Conservation (phyloP, 2,888 invertebrate genomes). For the Megamerina dolium region DNA sequence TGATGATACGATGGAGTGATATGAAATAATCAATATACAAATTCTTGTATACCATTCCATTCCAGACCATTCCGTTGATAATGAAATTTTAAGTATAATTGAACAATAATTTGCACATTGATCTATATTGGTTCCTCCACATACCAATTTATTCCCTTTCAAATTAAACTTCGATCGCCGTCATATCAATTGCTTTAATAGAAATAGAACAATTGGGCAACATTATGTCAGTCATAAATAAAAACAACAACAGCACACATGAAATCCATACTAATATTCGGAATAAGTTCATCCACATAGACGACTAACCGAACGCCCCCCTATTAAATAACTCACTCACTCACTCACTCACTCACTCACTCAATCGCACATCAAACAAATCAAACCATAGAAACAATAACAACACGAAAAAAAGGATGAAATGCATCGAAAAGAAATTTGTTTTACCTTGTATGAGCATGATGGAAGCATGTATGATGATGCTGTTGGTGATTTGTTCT, state of each 20-base stretch:
- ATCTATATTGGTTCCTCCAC: conserved; percentile 2
- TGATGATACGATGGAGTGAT: too few relatives aligned
- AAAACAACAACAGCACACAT: not conserved
- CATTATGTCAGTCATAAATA: too few relatives aligned
- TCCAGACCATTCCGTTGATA: not conserved
- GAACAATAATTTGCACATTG: conserved; percentile 2
- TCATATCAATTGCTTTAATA: too few relatives aligned
- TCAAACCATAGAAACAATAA: not conserved
- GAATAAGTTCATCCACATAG: not conserved
- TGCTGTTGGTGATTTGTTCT: too few relatives aligned
- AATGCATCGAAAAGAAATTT: too few relatives aligned
- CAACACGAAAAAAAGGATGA: not conserved
- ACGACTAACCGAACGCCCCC: too few relatives aligned
- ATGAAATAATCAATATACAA: not conserved
- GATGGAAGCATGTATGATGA: too few relatives aligned
- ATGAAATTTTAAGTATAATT: too few relatives aligned
- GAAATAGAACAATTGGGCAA: too few relatives aligned
- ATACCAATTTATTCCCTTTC: too few relatives aligned
- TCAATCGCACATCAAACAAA: not conserved
- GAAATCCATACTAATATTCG: not conserved
- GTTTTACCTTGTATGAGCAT: too few relatives aligned
- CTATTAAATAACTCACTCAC: conserved; percentile 1
- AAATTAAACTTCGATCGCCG: too few relatives aligned
- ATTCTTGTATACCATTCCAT: not conserved
- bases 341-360: not conserved